A percentile compares a stretch with the other conserved stretches of the same genome.
These are phyloP conservation scores for Phortica okadai DNA, from an alignment of 2,888 invertebrate species.

Conservation along the genomic window DNA sequence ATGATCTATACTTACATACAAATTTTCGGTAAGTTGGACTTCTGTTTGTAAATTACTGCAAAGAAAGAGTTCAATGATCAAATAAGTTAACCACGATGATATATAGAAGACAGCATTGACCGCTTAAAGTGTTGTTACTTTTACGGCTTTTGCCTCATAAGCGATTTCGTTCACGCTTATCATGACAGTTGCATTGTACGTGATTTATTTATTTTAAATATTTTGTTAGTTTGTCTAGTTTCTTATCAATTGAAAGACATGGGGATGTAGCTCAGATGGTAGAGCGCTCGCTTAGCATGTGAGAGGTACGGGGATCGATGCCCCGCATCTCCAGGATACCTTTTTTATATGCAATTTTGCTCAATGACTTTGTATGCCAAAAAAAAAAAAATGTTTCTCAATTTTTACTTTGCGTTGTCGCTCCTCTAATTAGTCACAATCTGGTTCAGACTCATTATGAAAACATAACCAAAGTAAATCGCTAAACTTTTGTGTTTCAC, in stretches of 20 bases:
- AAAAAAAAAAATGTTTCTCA: background rate
- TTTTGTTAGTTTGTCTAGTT: background rate
- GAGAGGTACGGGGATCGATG: conserved; percentile 77
- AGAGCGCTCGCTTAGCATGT: conserved; percentile 78
- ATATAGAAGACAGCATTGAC: too few relatives aligned
- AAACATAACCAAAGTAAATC: conserved; percentile 34
- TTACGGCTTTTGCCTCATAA: conserved; percentile 42
- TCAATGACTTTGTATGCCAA: too few relatives aligned
- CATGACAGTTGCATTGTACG: conserved; percentile 40
- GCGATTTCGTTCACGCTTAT: conserved; percentile 47
- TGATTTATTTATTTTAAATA: conserved; percentile 3
- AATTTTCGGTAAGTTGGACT: too few relatives aligned
- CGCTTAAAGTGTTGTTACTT: too few relatives aligned
- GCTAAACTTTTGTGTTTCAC: conserved; percentile 32
- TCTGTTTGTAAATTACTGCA: too few relatives aligned
- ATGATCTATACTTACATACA: too few relatives aligned
- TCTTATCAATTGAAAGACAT: conserved; percentile 2
- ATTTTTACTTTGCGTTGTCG: conserved; percentile 1
- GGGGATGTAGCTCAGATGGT: conserved; percentile 77
- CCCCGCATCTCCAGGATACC: conserved; percentile 75
- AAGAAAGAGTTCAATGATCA: too few relatives aligned
- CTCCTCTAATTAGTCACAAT: conserved; percentile 34
- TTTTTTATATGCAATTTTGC: too few relatives aligned
- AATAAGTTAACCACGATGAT: too few relatives aligned
- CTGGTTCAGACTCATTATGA: conserved; percentile 38